A percentile compares a stretch with the other conserved stretches of the same genome.
These are phyloP conservation scores for Xylocampa areola DNA, from an alignment of 2,888 invertebrate genomes.

Conservation along the genomic window DNA sequence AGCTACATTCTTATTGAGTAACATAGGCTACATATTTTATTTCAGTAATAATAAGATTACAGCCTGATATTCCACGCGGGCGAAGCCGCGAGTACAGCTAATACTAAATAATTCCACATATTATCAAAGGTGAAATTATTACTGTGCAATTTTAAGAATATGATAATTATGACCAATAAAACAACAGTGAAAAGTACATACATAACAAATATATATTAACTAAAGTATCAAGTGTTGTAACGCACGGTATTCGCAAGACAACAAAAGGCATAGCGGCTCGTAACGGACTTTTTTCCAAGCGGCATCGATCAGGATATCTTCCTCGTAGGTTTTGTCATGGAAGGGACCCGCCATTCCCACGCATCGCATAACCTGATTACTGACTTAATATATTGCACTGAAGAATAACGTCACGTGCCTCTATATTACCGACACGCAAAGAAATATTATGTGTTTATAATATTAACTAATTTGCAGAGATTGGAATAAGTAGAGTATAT, in stretches of 20 bases:
- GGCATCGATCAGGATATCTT: slow-evolving; percentile 80
- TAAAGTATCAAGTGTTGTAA: slow-evolving; percentile 68
- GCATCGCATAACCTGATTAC: slow-evolving; percentile 66
- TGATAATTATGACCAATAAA: too few species aligned
- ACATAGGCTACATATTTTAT: too few species aligned
- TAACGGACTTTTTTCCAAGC: slow-evolving; percentile 85
- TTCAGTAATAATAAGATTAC: too few species aligned
- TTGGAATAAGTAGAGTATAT: too few species aligned
- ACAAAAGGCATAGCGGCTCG: slow-evolving; percentile 83
- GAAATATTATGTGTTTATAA: background rate
- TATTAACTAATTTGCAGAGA: too few species aligned
- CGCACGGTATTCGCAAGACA: slow-evolving; percentile 62
- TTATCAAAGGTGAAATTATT: too few species aligned
- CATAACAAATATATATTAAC: slow-evolving; percentile 5
- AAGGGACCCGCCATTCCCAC: slow-evolving; percentile 76
- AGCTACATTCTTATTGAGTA: too few species aligned
- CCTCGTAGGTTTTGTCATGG: slow-evolving; percentile 74
- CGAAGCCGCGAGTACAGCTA: too few species aligned
- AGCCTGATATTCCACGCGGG: too few species aligned
- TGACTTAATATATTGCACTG: slow-evolving; percentile 39
- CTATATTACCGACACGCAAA: background rate
- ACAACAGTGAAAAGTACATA: too few species aligned
- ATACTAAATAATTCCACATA: too few species aligned
- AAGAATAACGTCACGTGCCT: slow-evolving; percentile 30
- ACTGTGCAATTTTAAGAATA: too few species aligned